A percentile compares a stretch with the other conserved stretches of the same genome.
Conservation (phyloP, 2,888 invertebrate species). For the Synergus umbraculus region DNA sequence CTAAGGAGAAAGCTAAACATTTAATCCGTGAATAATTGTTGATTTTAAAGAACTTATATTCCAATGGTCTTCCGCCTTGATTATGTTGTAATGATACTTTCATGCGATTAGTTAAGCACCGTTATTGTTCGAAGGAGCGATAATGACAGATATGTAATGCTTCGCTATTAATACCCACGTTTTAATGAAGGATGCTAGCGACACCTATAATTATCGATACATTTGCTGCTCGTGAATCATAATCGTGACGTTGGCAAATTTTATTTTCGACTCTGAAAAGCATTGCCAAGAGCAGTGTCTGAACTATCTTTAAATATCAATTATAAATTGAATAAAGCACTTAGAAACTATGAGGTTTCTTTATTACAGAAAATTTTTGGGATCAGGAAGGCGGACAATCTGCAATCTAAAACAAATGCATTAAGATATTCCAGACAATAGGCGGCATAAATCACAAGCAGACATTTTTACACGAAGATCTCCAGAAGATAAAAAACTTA, state of each 20-base stretch:
- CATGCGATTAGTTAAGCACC: conserved; percentile 17
- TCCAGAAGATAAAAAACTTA: conserved; percentile 9
- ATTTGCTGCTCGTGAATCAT: conserved; percentile 11
- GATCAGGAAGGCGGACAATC: not conserved
- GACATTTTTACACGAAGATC: conserved; percentile 1
- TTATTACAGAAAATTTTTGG: not conserved
- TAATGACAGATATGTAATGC: conserved; percentile 8
- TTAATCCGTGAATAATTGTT: not conserved
- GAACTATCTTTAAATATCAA: not conserved
- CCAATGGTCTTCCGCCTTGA: not conserved
- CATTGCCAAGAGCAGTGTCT: not conserved
- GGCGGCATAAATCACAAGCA: conserved; percentile 3
- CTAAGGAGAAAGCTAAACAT: not conserved
- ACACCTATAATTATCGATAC: conserved; percentile 31
- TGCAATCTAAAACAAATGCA: not conserved
- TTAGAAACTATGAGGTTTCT: not conserved
- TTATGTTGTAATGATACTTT: conserved; percentile 19
- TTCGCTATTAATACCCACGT: conserved; percentile 19
- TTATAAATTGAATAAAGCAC: not conserved
- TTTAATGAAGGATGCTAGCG: conserved; percentile 21
- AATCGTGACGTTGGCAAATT: conserved; percentile 14
- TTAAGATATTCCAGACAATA: conserved; percentile 15
- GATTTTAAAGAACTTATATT: not conserved
- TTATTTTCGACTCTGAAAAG: not conserved
- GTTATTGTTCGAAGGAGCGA: conserved; percentile 2